Evolutionary conservation across 2,888 invertebrate genomes (phyloP), one percentile per base, ranked within the genome.

Genomic region (Galeopsomyia nigrocyanea): DNA sequence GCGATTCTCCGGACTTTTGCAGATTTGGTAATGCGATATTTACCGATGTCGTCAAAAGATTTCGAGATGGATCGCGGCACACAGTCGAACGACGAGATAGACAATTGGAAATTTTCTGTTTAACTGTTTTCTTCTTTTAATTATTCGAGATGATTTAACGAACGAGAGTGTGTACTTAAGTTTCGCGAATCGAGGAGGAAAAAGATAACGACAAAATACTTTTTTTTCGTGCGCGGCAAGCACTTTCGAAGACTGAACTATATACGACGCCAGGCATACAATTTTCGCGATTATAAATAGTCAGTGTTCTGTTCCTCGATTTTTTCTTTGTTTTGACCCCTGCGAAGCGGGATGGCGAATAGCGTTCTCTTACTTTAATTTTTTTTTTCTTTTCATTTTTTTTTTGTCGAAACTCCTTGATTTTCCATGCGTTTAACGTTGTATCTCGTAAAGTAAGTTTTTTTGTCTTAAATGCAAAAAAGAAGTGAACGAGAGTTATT

Each of bases 251-350:
- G 80, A 81, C 80, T 82, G 81, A 82, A 63, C 39, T 39, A 7
- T 39, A 7, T 13, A 13, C 39, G 26, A 79, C 77, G 79, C 74
- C 79, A 80, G 84, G 83, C 85, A 83, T 83, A 83, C 80, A 80
- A 84, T 85, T 85, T 84, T 81, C 26, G 79, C 80, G 78, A 80
- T 81, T 39, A 81, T 83, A 80, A 81, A 85, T 85, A 85, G 85
- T 85, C 85, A 85, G 81, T 84, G 7, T 82, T 85, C 83, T 85
- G 85, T 85, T 85, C 84, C 85, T 85, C 82, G 82, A 26, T 26
- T 82, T 26, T 82, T 83, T 83, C 79, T 79, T 77, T 10, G 2
- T 39, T 39, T 39, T 39, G 77, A 78, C 76, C 76, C 77, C 78
- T 77, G 76, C 77, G 74, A 78, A 75, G 75, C 78, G 73, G 78